Percentiles rank a stretch among this genome's conserved stretches.
These are phyloP conservation scores for Clupea harengus DNA, from an alignment of 2,113 vertebrate genomes.

Conservation along the genomic window DNA sequence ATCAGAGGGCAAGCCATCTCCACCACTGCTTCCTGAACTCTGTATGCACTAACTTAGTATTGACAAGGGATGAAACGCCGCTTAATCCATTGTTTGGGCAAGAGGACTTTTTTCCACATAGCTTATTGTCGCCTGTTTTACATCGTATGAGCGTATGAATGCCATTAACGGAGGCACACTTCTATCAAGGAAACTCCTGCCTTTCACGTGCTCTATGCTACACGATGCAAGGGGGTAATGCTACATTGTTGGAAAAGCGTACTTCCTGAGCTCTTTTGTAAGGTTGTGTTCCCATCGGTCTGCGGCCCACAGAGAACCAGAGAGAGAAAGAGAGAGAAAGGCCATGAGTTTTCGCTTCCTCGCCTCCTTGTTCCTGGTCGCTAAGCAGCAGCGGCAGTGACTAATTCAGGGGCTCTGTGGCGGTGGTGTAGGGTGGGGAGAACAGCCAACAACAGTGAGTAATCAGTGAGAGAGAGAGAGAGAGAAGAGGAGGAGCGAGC, in stretches of 20 bases:
- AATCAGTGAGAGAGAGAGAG: constrained; percentile 3
- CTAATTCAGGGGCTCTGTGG: constrained; percentile 19
- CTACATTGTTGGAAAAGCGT: not conserved
- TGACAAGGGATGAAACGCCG: not conserved
- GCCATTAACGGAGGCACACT: not conserved
- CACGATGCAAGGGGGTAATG: not conserved
- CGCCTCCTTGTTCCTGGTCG: constrained; percentile 27
- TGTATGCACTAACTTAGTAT: not conserved
- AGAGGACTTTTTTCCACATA: not conserved
- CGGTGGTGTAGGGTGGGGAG: not conserved
- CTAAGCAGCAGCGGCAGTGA: constrained; percentile 34
- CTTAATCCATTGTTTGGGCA: not conserved
- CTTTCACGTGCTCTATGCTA: not conserved
- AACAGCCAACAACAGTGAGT: constrained; percentile 2
- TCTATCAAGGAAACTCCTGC: not conserved
- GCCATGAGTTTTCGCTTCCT: constrained; percentile 23
- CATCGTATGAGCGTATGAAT: not conserved
- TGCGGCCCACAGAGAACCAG: constrained; percentile 33
- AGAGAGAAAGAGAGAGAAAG: constrained; percentile 15
- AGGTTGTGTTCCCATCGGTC: not conserved
- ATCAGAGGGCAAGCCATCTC: not conserved
- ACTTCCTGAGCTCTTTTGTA: not conserved
- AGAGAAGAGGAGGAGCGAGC: not conserved
- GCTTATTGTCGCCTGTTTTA: not conserved
- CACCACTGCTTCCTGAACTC: not conserved